Percentiles rank a stretch among this genome's conserved stretches.
These are phyloP conservation scores for Brachionus plicatilis DNA, from an alignment of 1,140 invertebrate genomes.

Conservation along the genomic window DNA sequence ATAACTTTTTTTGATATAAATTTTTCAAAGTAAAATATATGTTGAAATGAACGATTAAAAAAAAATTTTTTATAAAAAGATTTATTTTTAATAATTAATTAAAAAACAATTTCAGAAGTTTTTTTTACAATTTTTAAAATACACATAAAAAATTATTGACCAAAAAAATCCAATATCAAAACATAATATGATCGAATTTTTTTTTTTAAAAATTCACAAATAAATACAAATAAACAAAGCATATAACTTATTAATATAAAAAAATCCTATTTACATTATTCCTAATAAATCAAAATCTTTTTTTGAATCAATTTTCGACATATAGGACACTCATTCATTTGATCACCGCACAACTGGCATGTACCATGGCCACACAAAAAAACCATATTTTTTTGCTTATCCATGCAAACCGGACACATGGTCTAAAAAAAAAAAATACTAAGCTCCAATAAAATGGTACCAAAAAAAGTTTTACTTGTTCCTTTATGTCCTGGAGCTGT, in stretches of 20 bases:
- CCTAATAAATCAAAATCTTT: conserved; percentile 78
- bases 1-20: no score
- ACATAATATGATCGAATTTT: no score
- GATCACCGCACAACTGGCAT: conserved; percentile 85
- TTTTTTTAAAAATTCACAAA: background rate
- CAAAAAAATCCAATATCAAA: no score
- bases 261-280: background rate
- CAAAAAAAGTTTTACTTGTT: conserved; percentile 66
- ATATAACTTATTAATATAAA: background rate
- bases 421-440: conserved; percentile 62
- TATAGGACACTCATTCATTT: conserved; percentile 77
- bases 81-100: no score
- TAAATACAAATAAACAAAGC: background rate
- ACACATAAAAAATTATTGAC: no score
- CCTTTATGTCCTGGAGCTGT: conserved; percentile 91
- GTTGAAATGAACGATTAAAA: no score
- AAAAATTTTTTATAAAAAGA: no score
- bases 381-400: conserved; percentile 95
- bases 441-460: background rate
- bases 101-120: no score
- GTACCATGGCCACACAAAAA: conserved; percentile 94
- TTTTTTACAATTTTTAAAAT: no score
- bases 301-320: conserved; percentile 91
- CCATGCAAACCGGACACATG: conserved; percentile 94
- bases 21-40: no score